These are phyloP conservation scores for Cydia fagiglandana DNA, from an alignment of 1,140 invertebrate species.

Conservation along the genomic window DNA sequence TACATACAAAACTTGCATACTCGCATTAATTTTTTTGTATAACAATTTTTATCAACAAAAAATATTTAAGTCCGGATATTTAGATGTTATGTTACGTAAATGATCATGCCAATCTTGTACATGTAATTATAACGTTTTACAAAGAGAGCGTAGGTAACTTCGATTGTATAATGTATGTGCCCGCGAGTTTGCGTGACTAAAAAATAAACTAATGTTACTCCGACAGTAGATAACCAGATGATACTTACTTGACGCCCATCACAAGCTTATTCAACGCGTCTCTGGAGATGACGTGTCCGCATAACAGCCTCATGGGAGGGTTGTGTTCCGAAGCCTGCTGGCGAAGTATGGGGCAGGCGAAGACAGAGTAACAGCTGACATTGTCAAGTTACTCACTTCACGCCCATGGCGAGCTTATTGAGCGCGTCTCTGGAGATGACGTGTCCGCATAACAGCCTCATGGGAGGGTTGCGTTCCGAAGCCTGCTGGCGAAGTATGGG, in stretches of 20 bases:
- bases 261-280: conserved; percentile 86
- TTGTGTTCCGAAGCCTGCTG: conserved; percentile 98
- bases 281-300: conserved; percentile 98
- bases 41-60: too few species aligned
- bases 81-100: too few species aligned
- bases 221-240: too few species aligned
- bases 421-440: conserved; percentile 98
- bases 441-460: conserved; percentile 97
- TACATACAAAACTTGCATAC: too few species aligned
- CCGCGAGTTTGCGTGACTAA: too few species aligned
- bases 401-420: too few species aligned
- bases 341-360: conserved; percentile 98
- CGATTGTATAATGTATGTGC: too few species aligned
- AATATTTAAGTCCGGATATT: too few species aligned
- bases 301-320: conserved; percentile 98
- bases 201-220: too few species aligned
- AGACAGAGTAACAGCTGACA: conserved; percentile 94
- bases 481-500: conserved; percentile 94
- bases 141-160: too few species aligned
- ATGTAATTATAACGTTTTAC: conserved; percentile 22
- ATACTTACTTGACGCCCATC: conserved; percentile 64
- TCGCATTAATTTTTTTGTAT: too few species aligned
- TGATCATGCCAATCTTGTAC: too few species aligned
- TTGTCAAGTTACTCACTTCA: conserved; percentile 63
- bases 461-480: conserved; percentile 97